Evolutionary conservation across 2,888 invertebrate genomes (phyloP).

Genomic region (Epistrophe eligans): DNA sequence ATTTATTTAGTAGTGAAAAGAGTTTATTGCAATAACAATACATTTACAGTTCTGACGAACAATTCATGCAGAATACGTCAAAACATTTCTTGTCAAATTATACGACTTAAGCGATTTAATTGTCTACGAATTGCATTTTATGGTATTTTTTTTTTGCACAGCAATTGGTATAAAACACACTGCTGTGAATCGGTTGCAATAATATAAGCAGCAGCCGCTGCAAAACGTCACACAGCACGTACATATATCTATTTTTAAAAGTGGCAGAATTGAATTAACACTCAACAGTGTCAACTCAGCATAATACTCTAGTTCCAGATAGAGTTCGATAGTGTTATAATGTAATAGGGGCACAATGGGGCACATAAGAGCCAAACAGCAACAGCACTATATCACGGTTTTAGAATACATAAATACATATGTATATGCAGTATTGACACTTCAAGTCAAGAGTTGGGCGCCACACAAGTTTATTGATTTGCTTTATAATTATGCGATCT

Average conservation of each 20-base stretch:
- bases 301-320: conserved; percentile 28
- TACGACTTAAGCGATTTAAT: too few relatives aligned
- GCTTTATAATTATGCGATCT: neutral
- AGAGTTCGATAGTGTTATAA: conserved; percentile 28
- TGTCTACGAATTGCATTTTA: too few relatives aligned
- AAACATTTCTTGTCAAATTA: too few relatives aligned
- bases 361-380: neutral
- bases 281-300: conserved; percentile 42
- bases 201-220: conserved; percentile 2
- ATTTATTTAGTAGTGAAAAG: too few relatives aligned
- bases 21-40: too few relatives aligned
- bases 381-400: neutral
- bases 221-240: conserved; percentile 35
- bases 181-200: conserved; percentile 33
- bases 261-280: conserved; percentile 63
- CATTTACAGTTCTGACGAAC: too few relatives aligned
- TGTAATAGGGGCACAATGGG: neutral
- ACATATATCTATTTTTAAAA: conserved; percentile 54
- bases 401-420: neutral
- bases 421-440: conserved; percentile 1
- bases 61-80: too few relatives aligned
- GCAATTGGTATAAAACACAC: neutral
- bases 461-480: conserved; percentile 25
- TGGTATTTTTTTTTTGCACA: neutral
- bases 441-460: conserved; percentile 14